Conservation (phyloP, 1,140 invertebrate species). For the Apolygus lucorum region DNA sequence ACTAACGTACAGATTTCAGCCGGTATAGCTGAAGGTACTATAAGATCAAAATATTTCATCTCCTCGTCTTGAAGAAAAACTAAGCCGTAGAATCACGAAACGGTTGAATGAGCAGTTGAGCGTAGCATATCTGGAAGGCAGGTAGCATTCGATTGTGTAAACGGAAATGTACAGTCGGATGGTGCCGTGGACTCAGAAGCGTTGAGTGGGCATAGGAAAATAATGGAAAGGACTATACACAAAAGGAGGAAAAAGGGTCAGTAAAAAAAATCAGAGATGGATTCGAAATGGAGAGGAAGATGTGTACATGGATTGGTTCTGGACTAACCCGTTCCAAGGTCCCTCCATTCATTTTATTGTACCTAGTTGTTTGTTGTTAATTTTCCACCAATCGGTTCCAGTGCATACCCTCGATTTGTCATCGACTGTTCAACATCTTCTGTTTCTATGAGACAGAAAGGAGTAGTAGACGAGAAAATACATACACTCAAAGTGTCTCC, state of each 20-base stretch:
- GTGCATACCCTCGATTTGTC: not conserved
- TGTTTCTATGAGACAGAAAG: no score
- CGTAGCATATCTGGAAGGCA: no score
- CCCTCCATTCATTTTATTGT: not conserved
- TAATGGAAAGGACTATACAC: not conserved
- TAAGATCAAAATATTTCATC: no score
- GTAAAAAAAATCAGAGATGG: no score
- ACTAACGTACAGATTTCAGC: no score
- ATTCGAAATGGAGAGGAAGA: not conserved
- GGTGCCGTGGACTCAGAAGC: not conserved
- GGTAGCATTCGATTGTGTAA: not conserved
- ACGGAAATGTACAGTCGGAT: not conserved
- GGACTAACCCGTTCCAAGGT: not conserved
- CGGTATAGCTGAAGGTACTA: no score
- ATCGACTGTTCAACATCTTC: no score
- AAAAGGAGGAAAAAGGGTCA: not conserved
- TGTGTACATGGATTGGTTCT: not conserved
- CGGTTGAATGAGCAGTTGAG: no score
- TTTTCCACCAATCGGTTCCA: not conserved
- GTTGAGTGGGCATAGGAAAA: not conserved
- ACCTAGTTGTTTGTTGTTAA: not conserved
- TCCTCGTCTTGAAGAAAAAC: no score
- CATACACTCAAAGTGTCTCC: no score
- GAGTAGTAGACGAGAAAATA: no score
- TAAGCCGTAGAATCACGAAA: no score